A percentile compares a stretch with the other conserved stretches of the same genome.
These are phyloP conservation scores for Temnothorax longispinosus DNA, from an alignment of 1,140 invertebrate genomes.

Conservation along the genomic window DNA sequence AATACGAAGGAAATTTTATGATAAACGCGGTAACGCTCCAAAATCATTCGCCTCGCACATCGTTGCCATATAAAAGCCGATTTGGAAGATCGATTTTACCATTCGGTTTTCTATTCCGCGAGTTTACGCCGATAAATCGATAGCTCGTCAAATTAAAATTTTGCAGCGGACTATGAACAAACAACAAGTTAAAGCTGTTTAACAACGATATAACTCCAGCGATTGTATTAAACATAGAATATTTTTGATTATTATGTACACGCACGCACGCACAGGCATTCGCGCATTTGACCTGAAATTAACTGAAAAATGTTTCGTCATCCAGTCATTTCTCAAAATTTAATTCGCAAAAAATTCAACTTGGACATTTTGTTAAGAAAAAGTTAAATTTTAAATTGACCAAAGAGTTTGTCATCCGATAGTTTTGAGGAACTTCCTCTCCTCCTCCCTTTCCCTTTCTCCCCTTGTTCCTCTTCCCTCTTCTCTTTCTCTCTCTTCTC, in stretches of 20 bases:
- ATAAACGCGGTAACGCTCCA: not conserved
- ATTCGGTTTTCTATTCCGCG: constrained; percentile 3
- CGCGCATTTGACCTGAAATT: not conserved
- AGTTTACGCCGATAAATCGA: constrained; percentile 52
- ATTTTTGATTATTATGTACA: not conserved
- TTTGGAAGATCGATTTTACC: not conserved
- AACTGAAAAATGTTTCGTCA: not conserved
- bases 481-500: not conserved
- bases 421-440: not conserved
- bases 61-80: too few species aligned
- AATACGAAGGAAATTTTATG: not conserved
- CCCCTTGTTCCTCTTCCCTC: not conserved
- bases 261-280: too few species aligned
- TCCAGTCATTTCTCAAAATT: not conserved
- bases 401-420: not conserved
- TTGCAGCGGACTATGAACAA: constrained; percentile 47
- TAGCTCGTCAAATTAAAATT: constrained; percentile 65
- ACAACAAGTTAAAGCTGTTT: constrained; percentile 62
- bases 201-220: not conserved
- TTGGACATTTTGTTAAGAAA: too few species aligned
- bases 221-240: not conserved
- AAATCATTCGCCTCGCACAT: too few species aligned
- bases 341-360: not conserved
- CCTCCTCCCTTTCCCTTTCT: not conserved
- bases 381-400: not conserved